Base-by-base conservation (phyloP, 1,140 invertebrate species). In the Drosophila oshimai region DNA sequence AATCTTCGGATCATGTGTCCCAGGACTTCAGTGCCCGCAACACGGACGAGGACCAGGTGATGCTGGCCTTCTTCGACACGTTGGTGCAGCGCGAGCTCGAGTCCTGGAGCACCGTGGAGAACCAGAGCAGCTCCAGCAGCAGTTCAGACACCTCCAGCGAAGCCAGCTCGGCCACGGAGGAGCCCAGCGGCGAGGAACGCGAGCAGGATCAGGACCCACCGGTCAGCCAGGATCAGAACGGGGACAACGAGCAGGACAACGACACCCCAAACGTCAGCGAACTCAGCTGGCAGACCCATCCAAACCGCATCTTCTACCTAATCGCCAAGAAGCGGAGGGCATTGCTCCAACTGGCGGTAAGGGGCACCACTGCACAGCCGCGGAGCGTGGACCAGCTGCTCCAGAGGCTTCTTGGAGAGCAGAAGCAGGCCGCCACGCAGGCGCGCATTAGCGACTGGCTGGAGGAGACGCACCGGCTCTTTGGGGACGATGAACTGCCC, bases 11-110 rank as follows among this genome's bases (percentile, higher is more conserved):
- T 3, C 93, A 97, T 53, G 95, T 98, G 0, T 93, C 97, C 31
- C 93, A 94, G 80, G 95, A 96, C 90, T 96, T 96, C 78, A 95
- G 95, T 72, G 94, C 96, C 64, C 95, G 97, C 72, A 97, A 96
- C 4, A 97, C 95, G 0, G 93, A 94, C 33, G 98, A 99, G 92
- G 97, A 99, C 92, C 95, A 96, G 1, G 93, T 96, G 39, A 98
- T 99, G 97, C 96, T 99, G 95, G 97, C 97, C 15, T 98, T 98
- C 91, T 99, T 99, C 86, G 97, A 99, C 92, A 97, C 96, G 3
- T 91, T 98, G 1, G 96, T 99, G 6, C 97, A 98, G 90, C 93
- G 96, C 13, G 97, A 98, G 90, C 94, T 98, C 34, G 96, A 97
- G 91, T 95, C 94, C 10, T 94, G 95, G 93, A 86, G 89, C 26